Percentiles rank a stretch among this genome's conserved stretches.
Evolutionary conservation across 2,888 invertebrate genomes (phyloP).

Genomic region (Chymomyza amoena): DNA sequence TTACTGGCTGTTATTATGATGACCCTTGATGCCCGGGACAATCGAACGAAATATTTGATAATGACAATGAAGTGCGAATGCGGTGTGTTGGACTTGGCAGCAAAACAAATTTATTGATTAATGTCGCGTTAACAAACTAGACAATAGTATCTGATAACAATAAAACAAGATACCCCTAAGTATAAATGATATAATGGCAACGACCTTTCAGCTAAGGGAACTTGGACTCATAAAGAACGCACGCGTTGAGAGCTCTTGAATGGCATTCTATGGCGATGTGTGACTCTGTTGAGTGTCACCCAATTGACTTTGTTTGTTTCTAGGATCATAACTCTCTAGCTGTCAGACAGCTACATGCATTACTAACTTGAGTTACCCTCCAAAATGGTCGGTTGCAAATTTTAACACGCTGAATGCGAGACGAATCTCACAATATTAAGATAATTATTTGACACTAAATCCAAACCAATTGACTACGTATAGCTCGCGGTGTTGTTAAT

Average conservation of each 20-base stretch:
- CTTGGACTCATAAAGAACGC: conserved; percentile 20
- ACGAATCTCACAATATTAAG: conserved; percentile 52
- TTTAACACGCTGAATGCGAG: neutral
- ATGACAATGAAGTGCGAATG: conserved; percentile 20
- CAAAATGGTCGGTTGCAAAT: neutral
- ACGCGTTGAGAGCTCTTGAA: neutral
- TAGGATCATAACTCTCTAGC: neutral
- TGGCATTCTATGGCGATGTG: neutral
- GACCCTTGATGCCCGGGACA: neutral
- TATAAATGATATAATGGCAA: neutral
- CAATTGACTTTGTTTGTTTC: neutral
- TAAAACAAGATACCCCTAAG: neutral
- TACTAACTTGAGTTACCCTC: neutral
- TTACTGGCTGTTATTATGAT: neutral
- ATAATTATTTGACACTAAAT: conserved; percentile 74
- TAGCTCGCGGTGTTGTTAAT: neutral
- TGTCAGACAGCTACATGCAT: neutral
- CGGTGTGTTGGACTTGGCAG: conserved; percentile 63
- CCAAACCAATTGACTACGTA: too few species aligned
- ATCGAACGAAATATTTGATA: neutral
- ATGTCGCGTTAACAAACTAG: conserved; percentile 47
- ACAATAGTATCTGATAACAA: neutral
- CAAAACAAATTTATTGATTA: conserved; percentile 77
- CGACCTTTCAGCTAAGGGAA: conserved; percentile 10
- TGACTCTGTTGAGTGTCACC: neutral